These are phyloP conservation scores for Syrrhaptes paradoxus DNA, from an alignment of 2,113 vertebrate genomes.

Conservation along the genomic window DNA sequence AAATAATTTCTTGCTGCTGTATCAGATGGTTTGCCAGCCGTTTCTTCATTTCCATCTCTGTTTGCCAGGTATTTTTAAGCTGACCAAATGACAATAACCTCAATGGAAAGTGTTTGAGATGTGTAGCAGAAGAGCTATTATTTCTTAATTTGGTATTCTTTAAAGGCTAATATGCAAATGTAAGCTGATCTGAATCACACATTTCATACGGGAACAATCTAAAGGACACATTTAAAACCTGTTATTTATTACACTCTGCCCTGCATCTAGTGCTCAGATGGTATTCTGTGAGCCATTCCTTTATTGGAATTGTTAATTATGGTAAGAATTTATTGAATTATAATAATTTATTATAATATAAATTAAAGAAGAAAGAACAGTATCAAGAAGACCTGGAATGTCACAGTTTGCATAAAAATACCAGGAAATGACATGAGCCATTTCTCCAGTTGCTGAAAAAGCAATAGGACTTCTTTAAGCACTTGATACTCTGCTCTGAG, in stretches of 20 bases:
- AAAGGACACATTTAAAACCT: not conserved
- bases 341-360: not conserved
- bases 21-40: not conserved
- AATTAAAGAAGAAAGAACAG: not conserved
- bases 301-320: no score
- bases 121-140: not conserved
- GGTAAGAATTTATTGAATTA: not conserved
- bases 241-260: not conserved
- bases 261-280: not conserved
- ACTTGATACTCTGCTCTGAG: not conserved
- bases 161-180: not conserved
- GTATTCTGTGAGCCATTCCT: not conserved
- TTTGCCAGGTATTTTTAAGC: not conserved
- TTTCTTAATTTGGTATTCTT: not conserved
- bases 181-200: not conserved
- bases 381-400: not conserved
- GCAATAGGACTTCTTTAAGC: not conserved
- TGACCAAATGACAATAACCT: not conserved
- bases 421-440: not conserved
- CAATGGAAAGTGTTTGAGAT: not conserved
- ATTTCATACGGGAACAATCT: not conserved
- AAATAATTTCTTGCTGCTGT: not conserved
- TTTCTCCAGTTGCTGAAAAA: not conserved
- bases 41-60: not conserved
- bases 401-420: not conserved